phyloP scores from a whole-genome alignment of 1,140 invertebrate species.

The Drosophila sproati region DNA sequence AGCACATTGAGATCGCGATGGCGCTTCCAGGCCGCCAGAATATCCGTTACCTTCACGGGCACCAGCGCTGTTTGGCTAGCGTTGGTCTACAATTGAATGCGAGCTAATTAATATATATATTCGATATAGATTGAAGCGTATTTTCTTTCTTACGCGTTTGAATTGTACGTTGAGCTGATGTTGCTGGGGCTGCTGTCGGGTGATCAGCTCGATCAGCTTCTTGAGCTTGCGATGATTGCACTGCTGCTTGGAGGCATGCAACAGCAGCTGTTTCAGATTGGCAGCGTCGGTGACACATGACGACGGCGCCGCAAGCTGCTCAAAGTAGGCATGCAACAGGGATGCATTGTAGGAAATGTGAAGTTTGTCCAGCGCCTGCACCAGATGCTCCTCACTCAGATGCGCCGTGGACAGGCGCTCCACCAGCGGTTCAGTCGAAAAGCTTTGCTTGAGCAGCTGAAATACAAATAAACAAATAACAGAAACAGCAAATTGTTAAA shows the following conservation, averaged over 20 bases:
- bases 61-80: slow-evolving; percentile 47
- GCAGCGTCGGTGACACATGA: not conserved
- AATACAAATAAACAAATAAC: not conserved
- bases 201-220: slow-evolving; percentile 66
- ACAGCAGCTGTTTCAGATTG: slow-evolving; percentile 68
- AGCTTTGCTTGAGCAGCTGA: slow-evolving; percentile 70
- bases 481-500: not conserved
- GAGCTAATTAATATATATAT: not conserved
- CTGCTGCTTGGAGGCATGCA: slow-evolving; percentile 72
- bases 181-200: slow-evolving; percentile 47
- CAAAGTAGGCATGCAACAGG: slow-evolving; percentile 63
- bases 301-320: slow-evolving; percentile 24
- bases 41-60: slow-evolving; percentile 64
- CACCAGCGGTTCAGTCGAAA: slow-evolving; percentile 64
- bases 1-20: slow-evolving; percentile 71
- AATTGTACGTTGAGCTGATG: slow-evolving; percentile 74
- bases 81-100: slow-evolving; percentile 32
- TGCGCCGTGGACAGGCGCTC: slow-evolving; percentile 64
- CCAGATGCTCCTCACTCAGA: slow-evolving; percentile 67
- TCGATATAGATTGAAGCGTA: not conserved
- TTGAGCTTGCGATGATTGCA: slow-evolving; percentile 76
- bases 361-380: slow-evolving; percentile 79
- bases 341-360: slow-evolving; percentile 70
- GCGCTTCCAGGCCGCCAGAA: slow-evolving; percentile 65
- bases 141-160: slow-evolving; percentile 50